Conservation (phyloP, 2,888 invertebrate genomes). For the Poecilobothrus nobilitatus region DNA sequence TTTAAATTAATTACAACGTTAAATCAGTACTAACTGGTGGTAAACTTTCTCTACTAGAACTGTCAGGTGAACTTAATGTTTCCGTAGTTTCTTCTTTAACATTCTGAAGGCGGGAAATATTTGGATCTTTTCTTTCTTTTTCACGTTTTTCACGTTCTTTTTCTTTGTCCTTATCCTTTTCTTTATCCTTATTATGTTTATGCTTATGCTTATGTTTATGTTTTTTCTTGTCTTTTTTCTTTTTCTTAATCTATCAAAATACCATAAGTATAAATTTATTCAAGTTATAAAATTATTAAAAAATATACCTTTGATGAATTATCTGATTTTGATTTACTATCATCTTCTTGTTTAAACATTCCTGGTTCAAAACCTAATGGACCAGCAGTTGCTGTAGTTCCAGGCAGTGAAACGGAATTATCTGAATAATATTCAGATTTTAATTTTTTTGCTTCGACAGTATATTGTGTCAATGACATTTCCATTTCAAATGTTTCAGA, state of each 20-base stretch:
- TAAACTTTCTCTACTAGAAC: slow-evolving; percentile 42
- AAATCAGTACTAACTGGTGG: slow-evolving; percentile 22
- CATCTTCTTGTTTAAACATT: slow-evolving; percentile 62
- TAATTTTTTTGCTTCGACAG: slow-evolving; percentile 34
- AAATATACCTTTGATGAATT: slow-evolving; percentile 45
- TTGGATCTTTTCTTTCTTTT: slow-evolving; percentile 44
- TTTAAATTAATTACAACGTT: neutral
- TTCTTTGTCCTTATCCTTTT: slow-evolving; percentile 22
- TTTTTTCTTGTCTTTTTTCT: slow-evolving; percentile 69
- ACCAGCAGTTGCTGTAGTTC: slow-evolving; percentile 55
- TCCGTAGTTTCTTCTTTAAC: slow-evolving; percentile 41
- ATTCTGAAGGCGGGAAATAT: slow-evolving; percentile 35
- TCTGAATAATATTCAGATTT: slow-evolving; percentile 60
- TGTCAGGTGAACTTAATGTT: slow-evolving; percentile 43
- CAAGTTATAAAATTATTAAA: too few species aligned
- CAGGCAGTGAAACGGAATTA: slow-evolving; percentile 71
- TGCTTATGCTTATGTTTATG: slow-evolving; percentile 85
- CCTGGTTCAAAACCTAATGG: slow-evolving; percentile 77
- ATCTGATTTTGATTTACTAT: slow-evolving; percentile 50
- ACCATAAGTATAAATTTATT: neutral
- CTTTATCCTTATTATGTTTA: slow-evolving; percentile 62
- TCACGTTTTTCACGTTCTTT: slow-evolving; percentile 41
- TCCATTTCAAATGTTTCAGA: slow-evolving; percentile 30
- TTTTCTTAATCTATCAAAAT: slow-evolving; percentile 52
- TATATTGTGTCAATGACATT: slow-evolving; percentile 22